Evolutionary conservation across 2,113 vertebrate species (phyloP).

Genomic region (Erythrolamprus reginae): DNA sequence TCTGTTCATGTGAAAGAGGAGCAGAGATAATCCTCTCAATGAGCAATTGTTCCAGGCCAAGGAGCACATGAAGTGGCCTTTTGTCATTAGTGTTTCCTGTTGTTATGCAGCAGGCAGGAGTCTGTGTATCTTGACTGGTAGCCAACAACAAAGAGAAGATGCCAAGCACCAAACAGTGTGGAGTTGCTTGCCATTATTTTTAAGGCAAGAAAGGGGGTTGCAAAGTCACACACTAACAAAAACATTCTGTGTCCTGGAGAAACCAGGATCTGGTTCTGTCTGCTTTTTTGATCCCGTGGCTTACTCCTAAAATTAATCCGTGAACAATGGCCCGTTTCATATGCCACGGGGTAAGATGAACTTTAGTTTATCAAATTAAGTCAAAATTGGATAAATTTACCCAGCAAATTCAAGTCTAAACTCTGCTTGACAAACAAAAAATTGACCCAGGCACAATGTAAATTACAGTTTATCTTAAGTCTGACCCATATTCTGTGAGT

Average conservation of each 20-base stretch:
- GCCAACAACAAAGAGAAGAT: background rate
- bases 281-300: background rate
- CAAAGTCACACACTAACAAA: background rate
- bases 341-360: background rate
- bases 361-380: background rate
- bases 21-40: slow-evolving; percentile 4
- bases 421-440: background rate
- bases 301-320: background rate
- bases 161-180: background rate
- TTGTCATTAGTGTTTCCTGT: slow-evolving; percentile 20
- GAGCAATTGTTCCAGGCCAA: slow-evolving; percentile 15
- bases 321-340: background rate
- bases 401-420: background rate
- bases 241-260: background rate
- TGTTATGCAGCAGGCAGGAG: background rate
- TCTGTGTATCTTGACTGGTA: slow-evolving; percentile 1
- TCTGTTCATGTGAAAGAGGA: background rate
- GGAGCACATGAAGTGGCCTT: slow-evolving; percentile 4
- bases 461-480: background rate
- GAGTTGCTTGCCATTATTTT: background rate
- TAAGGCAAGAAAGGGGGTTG: background rate
- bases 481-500: background rate
- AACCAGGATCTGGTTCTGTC: background rate
- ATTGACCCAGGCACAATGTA: background rate
- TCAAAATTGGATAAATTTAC: background rate